Conservation (phyloP, 2,797 vertebrate species). For the Poeciliopsis paucimaculata region DNA sequence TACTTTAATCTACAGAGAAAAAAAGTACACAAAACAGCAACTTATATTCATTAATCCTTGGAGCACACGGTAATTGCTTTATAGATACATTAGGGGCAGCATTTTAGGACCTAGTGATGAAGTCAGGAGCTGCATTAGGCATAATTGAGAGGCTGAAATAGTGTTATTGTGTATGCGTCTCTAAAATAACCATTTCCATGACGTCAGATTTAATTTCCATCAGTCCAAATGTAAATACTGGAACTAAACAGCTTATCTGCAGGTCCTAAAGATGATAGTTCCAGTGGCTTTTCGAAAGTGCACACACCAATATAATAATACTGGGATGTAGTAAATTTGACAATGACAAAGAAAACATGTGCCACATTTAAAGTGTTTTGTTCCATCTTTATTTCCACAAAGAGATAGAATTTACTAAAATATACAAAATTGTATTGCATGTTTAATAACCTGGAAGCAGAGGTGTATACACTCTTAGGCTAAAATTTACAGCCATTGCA, state of each 20-base stretch:
- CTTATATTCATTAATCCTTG: conserved; percentile 69
- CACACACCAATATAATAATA: not conserved
- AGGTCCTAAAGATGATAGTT: conserved; percentile 8
- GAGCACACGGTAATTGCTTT: conserved; percentile 70
- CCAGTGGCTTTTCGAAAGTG: not conserved
- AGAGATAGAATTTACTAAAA: not conserved
- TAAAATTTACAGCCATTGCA: not conserved
- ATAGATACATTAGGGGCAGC: conserved; percentile 72
- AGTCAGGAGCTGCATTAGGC: conserved; percentile 57
- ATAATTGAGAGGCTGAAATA: conserved; percentile 66
- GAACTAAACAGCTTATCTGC: conserved; percentile 16
- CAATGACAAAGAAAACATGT: not conserved
- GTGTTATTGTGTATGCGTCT: conserved; percentile 53
- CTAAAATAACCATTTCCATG: conserved; percentile 57
- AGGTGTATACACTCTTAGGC: no score
- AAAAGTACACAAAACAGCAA: conserved; percentile 52
- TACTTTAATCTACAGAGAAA: conserved; percentile 61
- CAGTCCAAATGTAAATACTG: conserved; percentile 43
- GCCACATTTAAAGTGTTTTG: not conserved
- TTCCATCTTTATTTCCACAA: not conserved
- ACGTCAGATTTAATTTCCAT: conserved; percentile 56
- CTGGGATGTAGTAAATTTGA: not conserved
- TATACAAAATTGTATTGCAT: not conserved
- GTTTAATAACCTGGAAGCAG: not conserved
- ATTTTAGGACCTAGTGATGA: conserved; percentile 65